Evolutionary conservation across 2,888 invertebrate species (phyloP), one percentile per base, ranked within the genome.

Genomic region (Agriotes lineatus): DNA sequence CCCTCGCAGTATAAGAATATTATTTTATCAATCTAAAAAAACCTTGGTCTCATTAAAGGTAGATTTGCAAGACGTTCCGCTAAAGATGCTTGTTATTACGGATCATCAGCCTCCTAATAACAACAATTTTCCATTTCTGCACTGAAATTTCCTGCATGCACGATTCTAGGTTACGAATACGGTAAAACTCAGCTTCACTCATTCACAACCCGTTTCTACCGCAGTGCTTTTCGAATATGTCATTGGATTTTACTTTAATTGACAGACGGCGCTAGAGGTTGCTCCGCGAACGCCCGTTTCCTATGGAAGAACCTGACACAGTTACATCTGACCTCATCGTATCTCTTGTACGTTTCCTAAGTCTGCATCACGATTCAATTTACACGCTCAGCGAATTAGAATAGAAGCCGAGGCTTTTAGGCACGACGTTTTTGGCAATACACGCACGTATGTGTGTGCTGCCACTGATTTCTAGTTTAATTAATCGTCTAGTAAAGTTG

Each of bases 281-380:
- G 19, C 12, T 48, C 19, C 12, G 20, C 22, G 22, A 6, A 10
- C 25, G 19, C 1, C 1, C 25, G 19, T 48, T 45, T 48, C 25
- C 12, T 48, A 48, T 48, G 48, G 48, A 48, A 48, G 48, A 48
- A 48, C 48, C 22, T 48, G 25, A n/a, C 9, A 12, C 7, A 25
- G 25, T 25, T 25, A 25, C 3, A 42, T 45, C 22, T 48, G 48
- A 48, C 48, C 48, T 22, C 48, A 25, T 12, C 6, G 20, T 48
- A 48, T 25, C 48, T 48, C 25, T 48, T 22, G 22, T 25, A 10
- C 25, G 12, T 48, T 48, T 48, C 48, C 48, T 48, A 0, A 20
- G 12, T 48, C 12, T 48, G 4, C 12, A 12, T 48, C 48, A 48
- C 48, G 48, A 12, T 48, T 48, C 25, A 12, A 7, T n/a, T 45